Evolutionary conservation across 2,113 vertebrate genomes (phyloP).

Genomic region (Ptilonorhynchus violaceus): DNA sequence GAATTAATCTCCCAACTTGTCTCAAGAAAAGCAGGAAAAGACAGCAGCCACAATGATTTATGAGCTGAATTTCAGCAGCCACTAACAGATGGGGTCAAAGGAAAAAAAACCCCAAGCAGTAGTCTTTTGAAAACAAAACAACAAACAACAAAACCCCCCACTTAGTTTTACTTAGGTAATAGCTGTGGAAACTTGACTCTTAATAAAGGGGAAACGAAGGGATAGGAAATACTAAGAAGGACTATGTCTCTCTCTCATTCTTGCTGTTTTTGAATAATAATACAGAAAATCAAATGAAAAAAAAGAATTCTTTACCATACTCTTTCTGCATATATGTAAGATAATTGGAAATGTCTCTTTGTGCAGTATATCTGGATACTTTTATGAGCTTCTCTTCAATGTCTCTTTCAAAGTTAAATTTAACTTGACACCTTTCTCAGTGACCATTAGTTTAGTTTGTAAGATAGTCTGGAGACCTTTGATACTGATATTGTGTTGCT

Average conservation of each 20-base stretch:
- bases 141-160: background rate
- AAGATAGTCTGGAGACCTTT: slow-evolving; percentile 17
- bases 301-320: background rate
- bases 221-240: background rate
- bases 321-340: background rate
- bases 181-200: background rate
- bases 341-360: background rate
- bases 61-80: background rate
- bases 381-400: background rate
- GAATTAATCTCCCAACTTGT: background rate
- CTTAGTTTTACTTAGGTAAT: background rate
- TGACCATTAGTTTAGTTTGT: slow-evolving; percentile 26
- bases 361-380: background rate
- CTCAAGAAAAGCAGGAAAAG: background rate
- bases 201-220: background rate
- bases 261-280: background rate
- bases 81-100: background rate
- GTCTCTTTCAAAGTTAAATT: slow-evolving; percentile 4
- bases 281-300: background rate
- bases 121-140: background rate
- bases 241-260: background rate
- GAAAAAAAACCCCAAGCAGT: background rate
- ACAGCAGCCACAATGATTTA: background rate
- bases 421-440: background rate
- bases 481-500: slow-evolving; percentile 6